Conservation (phyloP, 2,113 vertebrate species). For the Tragelaphus imberbis region DNA sequence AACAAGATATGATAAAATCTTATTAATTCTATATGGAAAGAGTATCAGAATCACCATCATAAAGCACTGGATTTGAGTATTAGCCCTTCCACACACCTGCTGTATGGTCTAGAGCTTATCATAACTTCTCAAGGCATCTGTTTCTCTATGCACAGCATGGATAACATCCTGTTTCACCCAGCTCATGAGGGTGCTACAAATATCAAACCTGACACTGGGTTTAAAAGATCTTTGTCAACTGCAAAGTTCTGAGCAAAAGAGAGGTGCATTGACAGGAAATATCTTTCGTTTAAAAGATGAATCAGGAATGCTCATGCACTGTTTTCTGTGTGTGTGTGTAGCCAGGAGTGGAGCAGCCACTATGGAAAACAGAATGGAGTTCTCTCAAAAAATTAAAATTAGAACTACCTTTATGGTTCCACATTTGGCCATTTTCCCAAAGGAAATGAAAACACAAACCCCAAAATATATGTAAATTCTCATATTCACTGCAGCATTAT, state of each 20-base stretch:
- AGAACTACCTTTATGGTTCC: background rate
- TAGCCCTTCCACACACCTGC: background rate
- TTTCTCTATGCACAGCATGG: background rate
- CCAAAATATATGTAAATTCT: background rate
- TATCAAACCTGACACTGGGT: background rate
- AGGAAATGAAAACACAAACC: background rate
- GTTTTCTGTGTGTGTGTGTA: background rate
- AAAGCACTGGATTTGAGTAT: background rate
- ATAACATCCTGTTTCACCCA: background rate
- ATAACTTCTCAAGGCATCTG: background rate
- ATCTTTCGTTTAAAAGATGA: background rate
- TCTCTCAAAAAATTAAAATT: background rate
- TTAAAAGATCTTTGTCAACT: background rate
- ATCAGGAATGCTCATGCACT: background rate
- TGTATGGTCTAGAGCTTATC: too few species aligned
- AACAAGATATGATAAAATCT: background rate
- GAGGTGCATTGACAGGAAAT: background rate
- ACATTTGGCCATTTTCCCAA: background rate
- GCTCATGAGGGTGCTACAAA: background rate
- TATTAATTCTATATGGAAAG: background rate
- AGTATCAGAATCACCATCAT: background rate
- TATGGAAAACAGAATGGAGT: background rate
- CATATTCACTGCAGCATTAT: background rate
- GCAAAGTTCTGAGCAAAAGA: background rate
- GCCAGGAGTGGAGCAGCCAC: background rate